These are phyloP conservation scores for Yasuhikotakia modesta DNA, from an alignment of 2,797 vertebrate species.

Conservation along the genomic window DNA sequence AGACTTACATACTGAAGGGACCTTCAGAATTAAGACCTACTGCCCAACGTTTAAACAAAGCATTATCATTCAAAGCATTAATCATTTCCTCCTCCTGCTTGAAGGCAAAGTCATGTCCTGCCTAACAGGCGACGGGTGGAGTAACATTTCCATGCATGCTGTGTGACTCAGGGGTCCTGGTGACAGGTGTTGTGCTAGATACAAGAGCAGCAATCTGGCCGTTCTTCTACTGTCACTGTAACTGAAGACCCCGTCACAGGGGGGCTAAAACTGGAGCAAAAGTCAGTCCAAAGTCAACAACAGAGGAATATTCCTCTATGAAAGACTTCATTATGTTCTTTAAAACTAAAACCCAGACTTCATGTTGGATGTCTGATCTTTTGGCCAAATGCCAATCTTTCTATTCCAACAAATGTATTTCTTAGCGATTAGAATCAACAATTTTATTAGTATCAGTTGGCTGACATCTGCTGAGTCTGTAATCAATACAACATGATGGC, in stretches of 20 bases:
- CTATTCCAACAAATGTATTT: neutral
- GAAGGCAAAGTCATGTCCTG: conserved; percentile 33
- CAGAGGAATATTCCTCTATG: conserved; percentile 36
- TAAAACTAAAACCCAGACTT: neutral
- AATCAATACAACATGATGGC: conserved; percentile 5
- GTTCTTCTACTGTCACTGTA: conserved; percentile 63
- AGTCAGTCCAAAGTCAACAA: conserved; percentile 52
- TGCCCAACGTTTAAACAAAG: conserved; percentile 1
- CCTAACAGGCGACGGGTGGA: conserved; percentile 33
- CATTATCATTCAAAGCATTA: neutral
- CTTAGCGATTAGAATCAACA: neutral
- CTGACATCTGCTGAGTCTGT: neutral
- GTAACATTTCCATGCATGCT: conserved; percentile 51
- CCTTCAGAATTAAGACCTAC: neutral
- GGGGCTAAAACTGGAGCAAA: conserved; percentile 56
- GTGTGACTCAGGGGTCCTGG: conserved; percentile 45
- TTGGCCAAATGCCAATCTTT: neutral
- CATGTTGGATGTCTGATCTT: neutral
- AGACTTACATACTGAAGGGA: neutral
- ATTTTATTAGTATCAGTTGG: conserved; percentile 6
- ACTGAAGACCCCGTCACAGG: conserved; percentile 53
- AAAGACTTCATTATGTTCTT: conserved; percentile 21
- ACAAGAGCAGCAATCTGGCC: conserved; percentile 46
- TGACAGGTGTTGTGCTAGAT: conserved; percentile 42
- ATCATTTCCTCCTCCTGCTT: conserved; percentile 16